Evolutionary conservation across 2,113 vertebrate species (phyloP), one percentile per base, ranked within the genome.

Genomic region (Sylvietta virens): DNA sequence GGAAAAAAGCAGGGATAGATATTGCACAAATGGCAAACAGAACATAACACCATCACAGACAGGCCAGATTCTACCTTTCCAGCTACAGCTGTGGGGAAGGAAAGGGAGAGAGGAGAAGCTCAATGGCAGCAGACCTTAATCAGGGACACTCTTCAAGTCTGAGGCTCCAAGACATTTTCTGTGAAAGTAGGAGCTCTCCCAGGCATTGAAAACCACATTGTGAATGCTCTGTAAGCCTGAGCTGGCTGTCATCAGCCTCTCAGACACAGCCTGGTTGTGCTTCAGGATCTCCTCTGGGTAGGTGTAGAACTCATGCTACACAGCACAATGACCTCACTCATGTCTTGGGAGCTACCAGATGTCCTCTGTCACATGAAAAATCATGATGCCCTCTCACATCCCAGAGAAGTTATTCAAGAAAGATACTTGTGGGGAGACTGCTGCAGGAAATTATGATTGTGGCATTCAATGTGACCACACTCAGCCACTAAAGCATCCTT

Each of bases 1-100:
- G 42, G 47, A 57, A 85, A 70, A 83, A 78, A 35, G 8, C 62
- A 58, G 26, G 18, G 39, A 85, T 33, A 58, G 37, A 40, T 6
- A 64, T 2, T 53, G 64, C 67, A 47, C 13, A 83, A 70, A 40
- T 24, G 16, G 30, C 51, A 81, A 62, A 23, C 5, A 78, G 42
- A 50, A 60, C 51, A 86, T 35, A 50, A 8, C 23, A 30, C 26
- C 64, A 81, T 69, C 54, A 44, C 0, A 13, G 53, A 35, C 13
- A 80, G 50, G 51, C 8, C 67, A 73, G 33, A 48, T 42, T 77
- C 53, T 45, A 17, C 48, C n/a, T 86, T 58, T 67, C 44, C 45
- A 69, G 28, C 28, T 69, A 3, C 1, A 13, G 39, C 54, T 56
- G 26, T 2, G 0, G 0, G 0, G 35, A 15, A 35, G 44, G 31